Evolutionary conservation across 2,113 vertebrate species (phyloP).

Genomic region (Dipodomys spectabilis): DNA sequence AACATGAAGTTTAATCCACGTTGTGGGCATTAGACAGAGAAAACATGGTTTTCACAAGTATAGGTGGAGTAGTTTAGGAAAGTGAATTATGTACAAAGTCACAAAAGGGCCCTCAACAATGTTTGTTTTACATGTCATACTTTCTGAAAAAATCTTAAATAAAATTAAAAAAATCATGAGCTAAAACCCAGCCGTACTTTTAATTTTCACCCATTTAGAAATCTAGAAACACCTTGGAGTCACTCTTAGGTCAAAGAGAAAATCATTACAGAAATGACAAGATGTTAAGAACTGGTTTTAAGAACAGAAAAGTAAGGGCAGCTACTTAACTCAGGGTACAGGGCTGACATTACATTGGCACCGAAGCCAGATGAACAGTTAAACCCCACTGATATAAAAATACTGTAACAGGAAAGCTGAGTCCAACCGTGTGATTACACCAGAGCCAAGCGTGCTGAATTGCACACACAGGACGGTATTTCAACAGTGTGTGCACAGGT

Average conservation of each 20-base stretch:
- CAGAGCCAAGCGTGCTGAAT: no score
- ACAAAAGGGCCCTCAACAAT: neutral
- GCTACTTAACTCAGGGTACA: rapidly evolving
- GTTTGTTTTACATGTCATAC: neutral
- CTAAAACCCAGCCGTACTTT: neutral
- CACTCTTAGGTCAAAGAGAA: neutral
- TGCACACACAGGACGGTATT: neutral
- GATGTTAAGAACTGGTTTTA: neutral
- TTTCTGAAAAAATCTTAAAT: constrained; percentile 28
- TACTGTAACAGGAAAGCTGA: neutral
- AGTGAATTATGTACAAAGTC: neutral
- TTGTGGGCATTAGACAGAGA: neutral
- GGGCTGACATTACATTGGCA: neutral
- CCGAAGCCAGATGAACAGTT: neutral
- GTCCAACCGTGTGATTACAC: neutral
- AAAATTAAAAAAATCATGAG: constrained; percentile 1
- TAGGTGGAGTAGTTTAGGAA: neutral
- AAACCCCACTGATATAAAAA: neutral
- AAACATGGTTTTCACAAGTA: neutral
- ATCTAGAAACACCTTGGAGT: constrained; percentile 37
- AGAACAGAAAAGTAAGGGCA: neutral
- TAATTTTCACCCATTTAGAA: neutral
- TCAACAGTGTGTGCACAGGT: neutral
- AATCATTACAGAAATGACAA: constrained; percentile 24
- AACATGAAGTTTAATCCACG: neutral